phyloP scores from a whole-genome alignment of 2,888 invertebrate species.

The Chrysina gloriosa region DNA sequence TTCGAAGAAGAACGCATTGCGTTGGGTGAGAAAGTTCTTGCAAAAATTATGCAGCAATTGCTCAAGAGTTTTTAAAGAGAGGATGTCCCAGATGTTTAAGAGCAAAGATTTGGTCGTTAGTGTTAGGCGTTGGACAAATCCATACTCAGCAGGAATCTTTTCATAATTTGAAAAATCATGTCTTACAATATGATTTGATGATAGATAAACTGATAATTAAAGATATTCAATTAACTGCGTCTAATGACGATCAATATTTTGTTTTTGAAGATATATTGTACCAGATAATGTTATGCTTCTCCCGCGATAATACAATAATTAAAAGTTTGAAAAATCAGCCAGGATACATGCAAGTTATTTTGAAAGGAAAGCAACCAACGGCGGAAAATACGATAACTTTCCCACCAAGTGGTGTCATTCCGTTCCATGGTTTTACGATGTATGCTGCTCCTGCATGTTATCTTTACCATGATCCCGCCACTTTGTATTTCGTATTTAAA shows the following conservation, averaged over 20 bases:
- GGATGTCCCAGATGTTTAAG: constrained; percentile 84
- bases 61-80: constrained; percentile 90
- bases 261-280: constrained; percentile 96
- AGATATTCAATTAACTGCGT: constrained; percentile 95
- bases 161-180: constrained; percentile 82
- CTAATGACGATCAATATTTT: constrained; percentile 98
- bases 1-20: constrained; percentile 77
- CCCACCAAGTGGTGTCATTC: constrained; percentile 95
- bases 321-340: constrained; percentile 75
- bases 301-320: constrained; percentile 85
- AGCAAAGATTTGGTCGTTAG: constrained; percentile 86
- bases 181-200: constrained; percentile 89
- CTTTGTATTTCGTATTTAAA: constrained; percentile 89
- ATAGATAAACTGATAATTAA: constrained; percentile 95
- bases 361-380: constrained; percentile 77
- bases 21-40: constrained; percentile 82
- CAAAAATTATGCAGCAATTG: constrained; percentile 85
- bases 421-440: constrained; percentile 98
- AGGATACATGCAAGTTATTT: constrained; percentile 76
- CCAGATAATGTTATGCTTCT: constrained; percentile 93
- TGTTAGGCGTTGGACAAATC: constrained; percentile 83
- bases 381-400: constrained; percentile 81
- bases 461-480: constrained; percentile 87
- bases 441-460: constrained; percentile 97
- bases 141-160: constrained; percentile 78